Conservation (phyloP, 1,140 invertebrate species). For the Hesperophylax magnus region DNA sequence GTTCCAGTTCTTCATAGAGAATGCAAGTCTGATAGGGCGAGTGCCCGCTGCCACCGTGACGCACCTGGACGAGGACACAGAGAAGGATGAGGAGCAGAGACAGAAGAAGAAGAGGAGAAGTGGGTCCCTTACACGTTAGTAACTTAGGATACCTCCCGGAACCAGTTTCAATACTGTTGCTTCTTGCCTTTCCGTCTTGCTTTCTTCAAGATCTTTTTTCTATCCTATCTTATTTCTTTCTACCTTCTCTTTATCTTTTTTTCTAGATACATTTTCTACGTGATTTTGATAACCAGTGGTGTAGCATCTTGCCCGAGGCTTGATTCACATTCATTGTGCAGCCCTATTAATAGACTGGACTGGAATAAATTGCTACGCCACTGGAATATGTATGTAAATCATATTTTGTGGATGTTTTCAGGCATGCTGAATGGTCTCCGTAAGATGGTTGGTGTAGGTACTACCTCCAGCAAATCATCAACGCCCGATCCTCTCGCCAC, state of each 20-base stretch:
- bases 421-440: conserved; percentile 84
- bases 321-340: too few relatives aligned
- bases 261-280: too few relatives aligned
- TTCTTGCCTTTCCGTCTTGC: too few relatives aligned
- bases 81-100: conserved; percentile 62
- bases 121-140: conserved; percentile 85
- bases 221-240: too few relatives aligned
- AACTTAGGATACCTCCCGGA: not conserved
- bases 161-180: too few relatives aligned
- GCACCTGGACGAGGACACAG: conserved; percentile 70
- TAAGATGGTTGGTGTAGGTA: conserved; percentile 79
- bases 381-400: too few relatives aligned
- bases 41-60: conserved; percentile 75
- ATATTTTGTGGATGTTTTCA: conserved; percentile 59
- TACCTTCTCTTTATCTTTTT: too few relatives aligned
- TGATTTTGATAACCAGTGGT: too few relatives aligned
- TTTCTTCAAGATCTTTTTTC: too few relatives aligned
- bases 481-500: conserved; percentile 66
- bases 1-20: conserved; percentile 82
- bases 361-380: too few relatives aligned
- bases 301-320: too few relatives aligned
- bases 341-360: too few relatives aligned
- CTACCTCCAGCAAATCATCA: conserved; percentile 57
- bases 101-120: conserved; percentile 82
- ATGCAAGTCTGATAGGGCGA: conserved; percentile 80